Base-by-base conservation (phyloP, 2,113 vertebrate species). In the Tenrec ecaudatus region DNA sequence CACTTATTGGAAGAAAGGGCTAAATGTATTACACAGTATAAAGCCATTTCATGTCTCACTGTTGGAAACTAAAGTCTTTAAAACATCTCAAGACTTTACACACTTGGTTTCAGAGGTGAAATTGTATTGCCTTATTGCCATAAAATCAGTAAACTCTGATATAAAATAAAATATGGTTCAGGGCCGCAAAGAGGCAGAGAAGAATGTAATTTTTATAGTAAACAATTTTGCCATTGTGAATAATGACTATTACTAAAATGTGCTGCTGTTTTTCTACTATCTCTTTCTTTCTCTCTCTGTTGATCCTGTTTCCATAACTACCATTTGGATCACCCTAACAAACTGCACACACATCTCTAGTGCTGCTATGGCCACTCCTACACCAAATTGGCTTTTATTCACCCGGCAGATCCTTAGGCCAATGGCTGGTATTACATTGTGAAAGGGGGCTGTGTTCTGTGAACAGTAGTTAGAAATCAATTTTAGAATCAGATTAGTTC, bases 301-400 rank as follows among this genome's bases (percentile, higher is more conserved):
- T 97, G 97, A 96, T 95, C 96, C 95, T 9, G 97, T 97, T 98
- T 96, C 97, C 96, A 97, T 98, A 94, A 95, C 94, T 94, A 96
- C 97, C 77, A 1, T 64, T 95, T 95, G 97, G 98, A 89, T 97
- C 96, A 97, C 98, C 95, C 80, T 88, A 96, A 96, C 96, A 98
- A 98, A 98, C 95, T 95, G 93, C 92, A 96, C 82, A 94, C 94
- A 96, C 95, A 93, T 96, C 97, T 92, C 31, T 0, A 60, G 91
- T 53, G 95, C 97, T 92, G 90, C 96, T 94, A 95, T 82, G 96
- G 97, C 97, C 93, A 93, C 96, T 97, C 75, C 0, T 90, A 91
- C 89, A 80, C 96, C 94, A 95, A 96, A 92, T 95, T 6, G 1
- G 95, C 96, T 97, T 96, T 94, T 93, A 79, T 89, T 98, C 97